Base-by-base conservation (phyloP, 35 echinoderm and acorn worm genomes). In the Patiria miniata region DNA sequence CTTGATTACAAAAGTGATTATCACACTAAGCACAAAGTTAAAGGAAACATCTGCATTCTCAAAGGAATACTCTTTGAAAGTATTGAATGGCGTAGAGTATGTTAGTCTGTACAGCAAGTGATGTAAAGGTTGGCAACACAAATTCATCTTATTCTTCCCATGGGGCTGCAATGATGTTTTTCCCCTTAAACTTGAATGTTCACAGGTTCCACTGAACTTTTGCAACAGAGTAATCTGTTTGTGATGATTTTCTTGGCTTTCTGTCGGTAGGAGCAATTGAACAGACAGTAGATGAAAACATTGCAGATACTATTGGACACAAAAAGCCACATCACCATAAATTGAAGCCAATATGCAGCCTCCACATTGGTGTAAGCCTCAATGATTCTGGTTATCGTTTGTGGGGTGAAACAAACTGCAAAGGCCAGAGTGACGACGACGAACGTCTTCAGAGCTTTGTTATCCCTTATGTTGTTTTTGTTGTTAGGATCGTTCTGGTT, bases 201-300 rank as follows among this genome's bases (percentile, higher is more conserved):
- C 21, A 73, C 65, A 32, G 65, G 65, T 73, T 18, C 65, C 65
- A 73, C 65, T 73, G 65, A 73, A 1, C 65, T 73, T 73, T 73
- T 36, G 30, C 65, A 73, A 10, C 65, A 73, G 23, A 30, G 26
- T 26, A 36, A 73, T 73, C 65, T 7, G 26, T 34, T 23, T 1
- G 34, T 0, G 65, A 73, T 2, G 26, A 73, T 73, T 73, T 34
- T 36, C 34, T 73, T 73, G 30, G 65, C 65, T 15, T 14, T 34
- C 6, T 73, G 65, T 1, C 65, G 65, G 15, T 32, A 73, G 14
- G 65, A 73, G 26, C 34, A 2, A 73, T 73, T 73, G 26, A 73
- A 73, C 23, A 73, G 65, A 36, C 65, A 73, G 65, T 73, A 73
- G 65, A 73, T 73, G 65, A 73, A 73, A 18, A 73, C 65, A 73